Base-by-base conservation (phyloP, 2,888 invertebrate genomes). In the Eilema griseolum region DNA sequence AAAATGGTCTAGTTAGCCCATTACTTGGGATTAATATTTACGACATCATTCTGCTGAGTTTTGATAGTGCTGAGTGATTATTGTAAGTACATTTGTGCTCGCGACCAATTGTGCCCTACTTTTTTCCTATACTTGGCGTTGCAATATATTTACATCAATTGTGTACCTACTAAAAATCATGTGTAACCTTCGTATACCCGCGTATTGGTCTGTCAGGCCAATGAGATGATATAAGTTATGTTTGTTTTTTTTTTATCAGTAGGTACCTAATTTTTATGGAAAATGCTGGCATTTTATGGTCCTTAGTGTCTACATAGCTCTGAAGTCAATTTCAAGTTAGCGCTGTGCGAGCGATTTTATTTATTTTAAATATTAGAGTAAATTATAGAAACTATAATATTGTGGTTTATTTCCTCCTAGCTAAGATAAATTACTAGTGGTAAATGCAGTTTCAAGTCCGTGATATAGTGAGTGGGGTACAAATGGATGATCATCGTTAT, bases 141-240 rank as follows among this genome's bases (percentile, higher is more conserved):
- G 41, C n/a, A 12, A 41, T 66, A 41, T 66, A 26, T 26, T 26
- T 33, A 59, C 26, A 64, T 46, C 26, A 16, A 41, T 46, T 46
- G 20, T 20, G 46, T 46, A 46, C n/a, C n/a, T 4, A 56, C 65
- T 65, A 8, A 57, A 56, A 56, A 37, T 31, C 8, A 2, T 31
- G 23, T n/a, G 20, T 28, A 59, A 28, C 52, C 10, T 52, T n/a
- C n/a, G 52, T 52, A 52, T n/a, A 52, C 52, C n/a, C 52, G 52
- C 52, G 52, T 52, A 52, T 20, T 52, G n/a, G n/a, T 10, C 8
- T 52, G n/a, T 52, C 20, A 46, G 46, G 7, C 20, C 46, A 14
- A 46, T 46, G 46, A 16, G 41, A 41, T 14, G 7, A 46, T 20
- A 46, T 16, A 46, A 5, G 1, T 20, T 46, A 46, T 4, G n/a